Percentiles rank a stretch among this genome's conserved stretches.
Conservation (phyloP, 1,140 invertebrate genomes). For the Neotoxoptera formosana region DNA sequence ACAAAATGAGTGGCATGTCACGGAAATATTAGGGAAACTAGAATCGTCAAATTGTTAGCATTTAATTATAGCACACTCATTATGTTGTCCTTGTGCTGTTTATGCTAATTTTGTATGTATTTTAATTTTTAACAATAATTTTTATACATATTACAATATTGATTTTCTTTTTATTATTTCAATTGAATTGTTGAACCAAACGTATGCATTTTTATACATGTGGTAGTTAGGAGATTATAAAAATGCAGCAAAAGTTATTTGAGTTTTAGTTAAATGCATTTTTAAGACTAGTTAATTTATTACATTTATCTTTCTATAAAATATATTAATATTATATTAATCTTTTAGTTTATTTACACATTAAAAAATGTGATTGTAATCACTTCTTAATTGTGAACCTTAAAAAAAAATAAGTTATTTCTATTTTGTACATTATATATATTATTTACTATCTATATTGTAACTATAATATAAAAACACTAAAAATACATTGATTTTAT, state of each 20-base stretch:
- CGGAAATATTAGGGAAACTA: constrained; percentile 36
- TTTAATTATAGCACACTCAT: background rate
- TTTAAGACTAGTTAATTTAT: background rate
- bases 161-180: background rate
- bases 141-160: background rate
- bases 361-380: background rate
- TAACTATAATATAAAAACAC: background rate
- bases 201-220: background rate
- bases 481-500: background rate
- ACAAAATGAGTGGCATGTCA: constrained; percentile 52
- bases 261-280: background rate
- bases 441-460: background rate
- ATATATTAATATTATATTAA: background rate
- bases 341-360: background rate
- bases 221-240: background rate
- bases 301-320: background rate
- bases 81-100: background rate
- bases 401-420: background rate
- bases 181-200: background rate
- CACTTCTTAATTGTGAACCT: background rate
- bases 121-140: background rate
- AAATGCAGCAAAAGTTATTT: background rate
- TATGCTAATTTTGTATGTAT: background rate
- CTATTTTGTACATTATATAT: background rate
- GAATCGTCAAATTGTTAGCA: background rate